phyloP scores from a whole-genome alignment of 2,888 invertebrate genomes.

The Lysandra bellargus region DNA sequence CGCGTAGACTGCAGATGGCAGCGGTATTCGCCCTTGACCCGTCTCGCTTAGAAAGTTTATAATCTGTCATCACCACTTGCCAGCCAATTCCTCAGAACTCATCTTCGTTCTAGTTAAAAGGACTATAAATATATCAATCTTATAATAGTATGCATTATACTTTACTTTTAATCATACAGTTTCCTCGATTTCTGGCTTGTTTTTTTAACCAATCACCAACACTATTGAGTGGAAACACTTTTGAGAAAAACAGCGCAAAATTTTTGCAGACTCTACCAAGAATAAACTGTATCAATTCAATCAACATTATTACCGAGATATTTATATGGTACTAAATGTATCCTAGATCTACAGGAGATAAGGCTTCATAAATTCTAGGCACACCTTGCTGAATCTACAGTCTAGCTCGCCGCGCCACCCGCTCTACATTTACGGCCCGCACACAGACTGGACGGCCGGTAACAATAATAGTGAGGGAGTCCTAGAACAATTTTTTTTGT shows the following conservation, averaged over 20 bases:
- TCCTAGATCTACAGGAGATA: not conserved
- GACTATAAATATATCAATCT: not conserved
- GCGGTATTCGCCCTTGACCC: slow-evolving; percentile 9
- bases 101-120: not conserved
- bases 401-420: not conserved
- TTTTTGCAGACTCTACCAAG: slow-evolving; percentile 1
- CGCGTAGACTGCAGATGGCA: slow-evolving; percentile 10
- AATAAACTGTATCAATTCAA: slow-evolving; percentile 19
- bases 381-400: slow-evolving; percentile 14
- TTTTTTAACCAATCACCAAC: no score
- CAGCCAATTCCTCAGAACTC: not conserved
- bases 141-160: not conserved
- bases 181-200: no score
- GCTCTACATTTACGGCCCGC: not conserved
- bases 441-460: not conserved
- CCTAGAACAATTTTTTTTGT: no score
- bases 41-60: slow-evolving; percentile 3
- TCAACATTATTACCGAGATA: not conserved
- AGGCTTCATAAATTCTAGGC: slow-evolving; percentile 25
- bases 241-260: not conserved
- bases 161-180: no score
- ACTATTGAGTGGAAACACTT: no score
- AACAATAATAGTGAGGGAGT: no score
- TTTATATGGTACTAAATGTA: slow-evolving; percentile 23
- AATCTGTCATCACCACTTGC: not conserved